These are phyloP conservation scores for Drosophila setosimentum DNA, from an alignment of 2,888 invertebrate genomes.

Conservation along the genomic window DNA sequence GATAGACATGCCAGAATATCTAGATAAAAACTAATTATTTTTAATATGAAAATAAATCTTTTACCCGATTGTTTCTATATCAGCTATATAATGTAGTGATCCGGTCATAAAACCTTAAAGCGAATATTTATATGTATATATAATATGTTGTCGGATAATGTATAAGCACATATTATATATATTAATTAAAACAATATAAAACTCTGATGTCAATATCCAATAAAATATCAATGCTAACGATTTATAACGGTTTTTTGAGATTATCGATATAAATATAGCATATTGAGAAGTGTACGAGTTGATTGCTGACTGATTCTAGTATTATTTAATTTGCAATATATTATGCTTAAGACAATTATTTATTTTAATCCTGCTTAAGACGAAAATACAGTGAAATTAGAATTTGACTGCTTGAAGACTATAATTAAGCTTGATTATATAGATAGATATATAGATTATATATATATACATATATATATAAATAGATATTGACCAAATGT, in stretches of 20 bases:
- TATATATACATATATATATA: no score
- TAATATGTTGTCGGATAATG: no score
- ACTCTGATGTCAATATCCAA: neutral
- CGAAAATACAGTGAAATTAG: neutral
- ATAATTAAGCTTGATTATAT: neutral
- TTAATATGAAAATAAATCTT: neutral
- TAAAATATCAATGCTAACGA: neutral
- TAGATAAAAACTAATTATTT: neutral
- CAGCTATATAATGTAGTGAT: neutral
- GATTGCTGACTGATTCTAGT: no score
- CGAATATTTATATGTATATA: no score
- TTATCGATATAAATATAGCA: neutral
- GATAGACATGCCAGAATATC: neutral
- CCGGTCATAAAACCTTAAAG: no score
- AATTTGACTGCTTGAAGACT: neutral
- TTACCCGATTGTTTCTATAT: neutral
- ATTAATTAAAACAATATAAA: neutral
- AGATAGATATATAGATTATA: no score
- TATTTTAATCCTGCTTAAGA: neutral
- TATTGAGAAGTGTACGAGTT: neutral
- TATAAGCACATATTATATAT: no score
- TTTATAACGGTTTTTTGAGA: neutral
- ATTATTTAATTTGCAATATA: neutral
- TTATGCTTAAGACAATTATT: neutral
- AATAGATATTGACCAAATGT: no score